Percentiles rank a stretch among this genome's conserved stretches.
Conservation (phyloP, 2,888 invertebrate genomes). For the Coelopa pilipes region DNA sequence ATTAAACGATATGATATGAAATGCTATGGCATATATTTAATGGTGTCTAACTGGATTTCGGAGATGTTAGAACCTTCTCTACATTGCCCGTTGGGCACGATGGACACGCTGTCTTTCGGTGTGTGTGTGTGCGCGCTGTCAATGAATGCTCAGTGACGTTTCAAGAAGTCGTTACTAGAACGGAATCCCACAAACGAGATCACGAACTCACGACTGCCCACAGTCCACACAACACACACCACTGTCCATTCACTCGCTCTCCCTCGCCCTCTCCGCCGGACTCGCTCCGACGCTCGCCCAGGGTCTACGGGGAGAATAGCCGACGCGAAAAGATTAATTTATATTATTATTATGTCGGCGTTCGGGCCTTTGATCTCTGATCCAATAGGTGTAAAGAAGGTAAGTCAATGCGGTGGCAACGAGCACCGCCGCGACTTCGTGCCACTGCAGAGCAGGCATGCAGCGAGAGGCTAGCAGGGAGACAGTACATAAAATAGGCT, state of each 20-base stretch:
- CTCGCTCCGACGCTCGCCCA: neutral
- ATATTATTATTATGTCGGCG: slow-evolving; percentile 66
- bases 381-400: slow-evolving; percentile 63
- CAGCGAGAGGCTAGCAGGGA: neutral
- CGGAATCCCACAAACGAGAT: too few relatives aligned
- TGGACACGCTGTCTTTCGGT: too few relatives aligned
- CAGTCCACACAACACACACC: too few relatives aligned
- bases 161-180: too few relatives aligned
- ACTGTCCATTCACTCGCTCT: neutral
- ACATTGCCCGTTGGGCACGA: too few relatives aligned
- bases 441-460: slow-evolving; percentile 11
- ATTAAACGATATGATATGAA: slow-evolving; percentile 55
- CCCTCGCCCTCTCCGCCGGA: slow-evolving; percentile 25
- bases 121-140: too few relatives aligned
- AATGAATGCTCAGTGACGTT: too few relatives aligned
- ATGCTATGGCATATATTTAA: neutral
- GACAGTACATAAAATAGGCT: too few relatives aligned
- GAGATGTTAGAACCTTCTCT: neutral
- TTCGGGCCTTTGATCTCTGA: slow-evolving; percentile 58
- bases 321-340: slow-evolving; percentile 62
- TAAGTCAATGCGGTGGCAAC: slow-evolving; percentile 64
- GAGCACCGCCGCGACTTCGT: slow-evolving; percentile 11
- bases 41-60: neutral
- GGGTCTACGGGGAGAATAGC: neutral
- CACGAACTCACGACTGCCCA: too few relatives aligned